A percentile compares a stretch with the other conserved stretches of the same genome.
Evolutionary conservation across 2,797 vertebrate species (phyloP).

Genomic region (Hemitrygon akajei): DNA sequence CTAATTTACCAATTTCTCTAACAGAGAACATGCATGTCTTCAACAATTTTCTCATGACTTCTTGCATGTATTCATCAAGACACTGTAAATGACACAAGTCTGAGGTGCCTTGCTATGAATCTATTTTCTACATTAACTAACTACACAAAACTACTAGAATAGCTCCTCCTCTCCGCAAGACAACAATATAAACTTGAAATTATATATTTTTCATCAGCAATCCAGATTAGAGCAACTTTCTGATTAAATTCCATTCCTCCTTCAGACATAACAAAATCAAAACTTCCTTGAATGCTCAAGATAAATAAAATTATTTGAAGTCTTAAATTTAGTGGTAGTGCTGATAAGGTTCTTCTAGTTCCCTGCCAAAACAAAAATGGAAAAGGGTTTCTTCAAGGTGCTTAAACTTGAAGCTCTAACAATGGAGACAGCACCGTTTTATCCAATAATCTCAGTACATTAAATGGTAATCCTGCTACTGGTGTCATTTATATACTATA

Average conservation of each 20-base stretch:
- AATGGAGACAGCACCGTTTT: not conserved
- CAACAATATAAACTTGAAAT: not conserved
- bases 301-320: not conserved
- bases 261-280: not conserved
- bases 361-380: not conserved
- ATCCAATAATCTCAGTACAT: not conserved
- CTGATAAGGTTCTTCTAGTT: not conserved
- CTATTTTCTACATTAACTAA: no score
- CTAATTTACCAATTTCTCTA: no score
- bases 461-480: not conserved
- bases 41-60: no score
- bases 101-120: no score
- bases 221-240: not conserved
- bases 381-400: not conserved
- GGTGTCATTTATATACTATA: not conserved
- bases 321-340: no score
- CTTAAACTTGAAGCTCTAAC: not conserved
- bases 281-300: not conserved
- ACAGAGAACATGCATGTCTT: not conserved
- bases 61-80: no score
- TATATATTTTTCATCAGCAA: not conserved
- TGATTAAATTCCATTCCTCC: not conserved
- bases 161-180: not conserved
- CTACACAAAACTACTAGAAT: no score
- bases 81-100: no score